phyloP scores from a whole-genome alignment of 2,888 invertebrate species.

The Scaptomyza reducta region DNA sequence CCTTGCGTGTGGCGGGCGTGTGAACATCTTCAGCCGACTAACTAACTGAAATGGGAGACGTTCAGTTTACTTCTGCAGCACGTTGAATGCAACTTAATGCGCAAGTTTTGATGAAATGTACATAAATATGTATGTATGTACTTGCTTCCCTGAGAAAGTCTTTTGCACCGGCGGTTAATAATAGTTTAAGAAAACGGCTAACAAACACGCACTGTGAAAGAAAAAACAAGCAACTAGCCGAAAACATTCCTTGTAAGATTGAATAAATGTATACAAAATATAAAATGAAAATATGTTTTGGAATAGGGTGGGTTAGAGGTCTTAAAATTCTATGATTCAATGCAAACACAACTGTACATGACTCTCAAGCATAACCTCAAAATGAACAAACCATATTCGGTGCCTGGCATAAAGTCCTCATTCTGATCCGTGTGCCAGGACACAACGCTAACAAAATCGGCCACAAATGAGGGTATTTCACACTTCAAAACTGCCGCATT shows the following conservation, averaged over 20 bases:
- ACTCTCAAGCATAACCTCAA: conserved; percentile 22
- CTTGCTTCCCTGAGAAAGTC: conserved; percentile 65
- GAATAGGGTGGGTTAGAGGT: conserved; percentile 8
- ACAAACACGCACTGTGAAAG: conserved; percentile 56
- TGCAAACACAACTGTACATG: conserved; percentile 23
- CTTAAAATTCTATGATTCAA: conserved; percentile 12
- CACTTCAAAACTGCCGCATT: conserved; percentile 95
- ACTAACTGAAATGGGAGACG: conserved; percentile 73
- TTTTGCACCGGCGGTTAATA: conserved; percentile 54
- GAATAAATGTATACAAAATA: conserved; percentile 28
- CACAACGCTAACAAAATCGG: conserved; percentile 94
- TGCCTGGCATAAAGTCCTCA: conserved; percentile 83
- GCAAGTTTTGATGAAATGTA: conserved; percentile 43
- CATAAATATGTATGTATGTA: conserved; percentile 60
- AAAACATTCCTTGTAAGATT: conserved; percentile 24
- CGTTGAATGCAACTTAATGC: conserved; percentile 61
- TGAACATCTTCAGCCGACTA: conserved; percentile 58
- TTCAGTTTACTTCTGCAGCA: conserved; percentile 25
- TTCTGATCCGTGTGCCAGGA: conserved; percentile 92
- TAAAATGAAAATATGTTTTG: conserved; percentile 43
- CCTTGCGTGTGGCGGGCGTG: conserved; percentile 65
- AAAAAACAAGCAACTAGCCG: conserved; percentile 30
- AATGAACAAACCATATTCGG: conserved; percentile 83
- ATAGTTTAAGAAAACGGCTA: conserved; percentile 57
- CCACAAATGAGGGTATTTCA: conserved; percentile 96